Base-by-base conservation (phyloP, 2,888 invertebrate species). In the Sinohyriopsis cumingii region DNA sequence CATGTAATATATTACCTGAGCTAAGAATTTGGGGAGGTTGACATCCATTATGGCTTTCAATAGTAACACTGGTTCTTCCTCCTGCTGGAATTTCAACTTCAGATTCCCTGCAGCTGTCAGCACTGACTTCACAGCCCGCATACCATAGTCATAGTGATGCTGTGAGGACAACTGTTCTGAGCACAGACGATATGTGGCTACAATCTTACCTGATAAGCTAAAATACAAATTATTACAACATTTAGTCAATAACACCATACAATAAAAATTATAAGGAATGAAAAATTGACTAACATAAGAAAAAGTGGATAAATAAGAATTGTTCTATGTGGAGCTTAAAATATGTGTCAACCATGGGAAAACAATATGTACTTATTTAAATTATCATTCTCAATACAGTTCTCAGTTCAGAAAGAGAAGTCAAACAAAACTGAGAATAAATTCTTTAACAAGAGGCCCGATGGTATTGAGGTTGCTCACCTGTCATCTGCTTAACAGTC, bases 71-170 rank as follows among this genome's bases (percentile, higher is more conserved):
- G 89, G 82, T 74, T 90, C 90, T 62, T 89, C 86, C 65, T 88
- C 80, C 15, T 87, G 83, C 7, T 83, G 87, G 73, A 85, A 87
- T 78, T 90, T 90, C 53, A 90, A 86, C 72, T 90, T 90, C 22
- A 90, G 85, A 78, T 90, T 90, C 20, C 90, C 90, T 12, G 90
- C 90, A 9, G 90, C 90, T 1, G 90, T 90, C 61, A 90, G 82
- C 60, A 90, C 90, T 61, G 90, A 90, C 82, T 90, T 90, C 45
- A 90, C 90, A 20, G 90, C 90, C 69, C 90, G 81, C 90, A 90
- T 90, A 67, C 95, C 90, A 66, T 90, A 90, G 79, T 90, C 90
- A 69, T 90, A 90, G 77, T 90, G 90, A 75, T 90, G 90, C 78
- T 90, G 90, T 7, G 90, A 90, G 0, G 90, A 90, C 74, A 90